phyloP scores from a whole-genome alignment of 1,140 invertebrate species.

The Atta cephalotes region DNA sequence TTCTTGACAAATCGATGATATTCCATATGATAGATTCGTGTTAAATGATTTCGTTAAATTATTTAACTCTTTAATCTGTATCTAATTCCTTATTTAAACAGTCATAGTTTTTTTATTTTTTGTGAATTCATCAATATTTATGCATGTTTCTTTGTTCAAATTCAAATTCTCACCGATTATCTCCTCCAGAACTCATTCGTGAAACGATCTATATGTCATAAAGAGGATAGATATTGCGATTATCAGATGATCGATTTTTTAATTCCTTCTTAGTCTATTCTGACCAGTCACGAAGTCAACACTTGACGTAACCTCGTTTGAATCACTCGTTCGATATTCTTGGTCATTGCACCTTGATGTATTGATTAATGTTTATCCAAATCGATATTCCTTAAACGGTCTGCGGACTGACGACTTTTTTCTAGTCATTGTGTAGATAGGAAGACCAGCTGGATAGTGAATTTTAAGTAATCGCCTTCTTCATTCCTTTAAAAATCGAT shows the following conservation, averaged over 20 bases:
- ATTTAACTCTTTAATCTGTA: neutral
- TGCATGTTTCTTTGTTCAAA: too few species aligned
- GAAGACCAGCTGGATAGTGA: neutral
- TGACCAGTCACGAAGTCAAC: conserved; percentile 39
- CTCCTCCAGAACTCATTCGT: neutral
- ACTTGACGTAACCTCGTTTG: conserved; percentile 44
- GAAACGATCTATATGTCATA: conserved; percentile 29
- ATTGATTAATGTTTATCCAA: conserved; percentile 37
- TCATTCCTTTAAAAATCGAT: neutral
- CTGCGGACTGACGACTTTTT: neutral
- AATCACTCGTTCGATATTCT: conserved; percentile 2
- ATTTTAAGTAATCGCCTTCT: conserved; percentile 4
- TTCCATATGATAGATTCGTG: neutral
- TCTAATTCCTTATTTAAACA: neutral
- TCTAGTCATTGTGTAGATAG: neutral
- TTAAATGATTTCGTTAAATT: neutral
- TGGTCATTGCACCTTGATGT: conserved; percentile 1
- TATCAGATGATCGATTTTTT: conserved; percentile 36
- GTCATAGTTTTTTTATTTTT: neutral
- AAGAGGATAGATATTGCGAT: conserved; percentile 44
- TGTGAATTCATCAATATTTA: neutral
- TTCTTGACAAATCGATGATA: neutral
- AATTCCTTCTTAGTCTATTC: conserved; percentile 10
- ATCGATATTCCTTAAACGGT: neutral
- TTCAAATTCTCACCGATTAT: neutral